phyloP scores from a whole-genome alignment of 2,888 invertebrate species.

The Sarcophaga caerulescens region DNA sequence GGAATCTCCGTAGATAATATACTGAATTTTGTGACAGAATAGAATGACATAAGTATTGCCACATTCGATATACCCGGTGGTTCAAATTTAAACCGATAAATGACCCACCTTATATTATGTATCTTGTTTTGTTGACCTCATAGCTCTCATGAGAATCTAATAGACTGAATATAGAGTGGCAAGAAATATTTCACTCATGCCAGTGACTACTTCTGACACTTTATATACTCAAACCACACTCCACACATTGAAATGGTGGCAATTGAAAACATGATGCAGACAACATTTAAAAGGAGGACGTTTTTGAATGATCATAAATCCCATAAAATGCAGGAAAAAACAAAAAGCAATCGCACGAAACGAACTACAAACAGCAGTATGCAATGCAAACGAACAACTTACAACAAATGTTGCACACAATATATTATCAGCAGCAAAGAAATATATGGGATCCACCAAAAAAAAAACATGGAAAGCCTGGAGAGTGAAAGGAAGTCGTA shows the following conservation, averaged over 20 bases:
- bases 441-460: not conserved
- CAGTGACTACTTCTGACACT: not conserved
- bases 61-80: too few relatives aligned
- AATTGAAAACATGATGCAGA: slow-evolving; percentile 21
- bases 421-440: slow-evolving; percentile 26
- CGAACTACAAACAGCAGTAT: not conserved
- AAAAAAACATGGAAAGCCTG: too few relatives aligned
- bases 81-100: too few relatives aligned
- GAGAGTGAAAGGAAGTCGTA: too few relatives aligned
- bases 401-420: slow-evolving; percentile 32
- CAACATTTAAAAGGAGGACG: slow-evolving; percentile 64
- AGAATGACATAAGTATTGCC: too few relatives aligned
- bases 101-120: too few relatives aligned
- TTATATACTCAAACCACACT: slow-evolving; percentile 5
- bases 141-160: too few relatives aligned
- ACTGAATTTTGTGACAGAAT: too few relatives aligned
- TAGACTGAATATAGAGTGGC: not conserved
- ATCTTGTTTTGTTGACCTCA: too few relatives aligned
- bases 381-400: too few relatives aligned
- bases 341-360: slow-evolving; percentile 8
- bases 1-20: too few relatives aligned
- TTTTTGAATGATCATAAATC: slow-evolving; percentile 62
- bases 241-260: not conserved
- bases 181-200: not conserved
- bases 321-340: slow-evolving; percentile 21